These are phyloP conservation scores for Lethrus apterus DNA, from an alignment of 1,140 invertebrate genomes.

Conservation along the genomic window DNA sequence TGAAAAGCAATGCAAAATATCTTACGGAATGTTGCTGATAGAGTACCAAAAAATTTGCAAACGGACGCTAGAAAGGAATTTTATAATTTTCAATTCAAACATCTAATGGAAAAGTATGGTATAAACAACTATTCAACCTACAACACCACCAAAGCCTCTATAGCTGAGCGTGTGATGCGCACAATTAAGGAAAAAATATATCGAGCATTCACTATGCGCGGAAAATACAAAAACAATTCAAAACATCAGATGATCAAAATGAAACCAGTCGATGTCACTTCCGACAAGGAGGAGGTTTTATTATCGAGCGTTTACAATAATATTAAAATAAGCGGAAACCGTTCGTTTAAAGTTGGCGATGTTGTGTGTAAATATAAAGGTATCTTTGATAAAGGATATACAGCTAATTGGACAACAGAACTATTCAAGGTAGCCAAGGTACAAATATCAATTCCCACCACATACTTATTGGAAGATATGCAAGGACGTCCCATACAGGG, in stretches of 20 bases:
- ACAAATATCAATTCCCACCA: constrained; percentile 25
- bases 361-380: constrained; percentile 20
- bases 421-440: constrained; percentile 30
- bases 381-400: constrained; percentile 34
- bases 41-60: constrained; percentile 25
- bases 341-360: constrained; percentile 19
- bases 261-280: constrained; percentile 15
- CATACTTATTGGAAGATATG: constrained; percentile 25
- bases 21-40: no score
- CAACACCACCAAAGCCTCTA: constrained; percentile 36
- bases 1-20: no score
- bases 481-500: constrained; percentile 22
- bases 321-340: constrained; percentile 9
- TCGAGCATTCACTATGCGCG: constrained; percentile 9
- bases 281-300: constrained; percentile 8
- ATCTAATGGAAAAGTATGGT: constrained; percentile 29
- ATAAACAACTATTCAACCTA: constrained; percentile 39
- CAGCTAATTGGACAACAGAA: constrained; percentile 32
- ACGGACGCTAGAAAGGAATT: constrained; percentile 38
- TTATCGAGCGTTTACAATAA: constrained; percentile 11
- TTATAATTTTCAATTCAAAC: constrained; percentile 29
- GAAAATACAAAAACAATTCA: constrained; percentile 15
- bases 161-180: constrained; percentile 41
- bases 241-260: constrained; percentile 20
- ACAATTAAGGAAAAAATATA: constrained; percentile 33